Percentiles rank a stretch among this genome's conserved stretches.
Evolutionary conservation across 2,113 vertebrate genomes (phyloP).

Genomic region (Mormyrus lacerda): DNA sequence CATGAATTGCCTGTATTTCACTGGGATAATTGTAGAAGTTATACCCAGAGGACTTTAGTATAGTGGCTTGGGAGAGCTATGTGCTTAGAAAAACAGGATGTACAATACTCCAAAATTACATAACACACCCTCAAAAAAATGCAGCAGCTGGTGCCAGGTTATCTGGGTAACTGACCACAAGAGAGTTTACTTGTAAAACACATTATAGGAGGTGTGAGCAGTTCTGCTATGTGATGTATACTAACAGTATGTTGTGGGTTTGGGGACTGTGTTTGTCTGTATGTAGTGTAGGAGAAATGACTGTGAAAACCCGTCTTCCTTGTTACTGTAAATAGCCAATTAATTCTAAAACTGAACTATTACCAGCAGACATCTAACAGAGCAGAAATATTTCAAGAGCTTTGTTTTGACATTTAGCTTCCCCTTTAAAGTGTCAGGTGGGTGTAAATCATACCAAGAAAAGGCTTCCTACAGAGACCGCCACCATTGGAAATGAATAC

Average conservation of each 20-base stretch:
- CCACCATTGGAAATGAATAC: not conserved
- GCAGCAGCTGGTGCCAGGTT: not conserved
- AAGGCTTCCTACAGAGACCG: not conserved
- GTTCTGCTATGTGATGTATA: not conserved
- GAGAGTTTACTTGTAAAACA: not conserved
- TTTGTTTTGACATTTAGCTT: not conserved
- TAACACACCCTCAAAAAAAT: not conserved
- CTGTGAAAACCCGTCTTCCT: not conserved
- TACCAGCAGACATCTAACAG: not conserved
- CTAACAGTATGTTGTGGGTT: not conserved
- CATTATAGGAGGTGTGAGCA: not conserved
- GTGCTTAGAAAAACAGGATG: not conserved
- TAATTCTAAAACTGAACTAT: not conserved
- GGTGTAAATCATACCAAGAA: not conserved
- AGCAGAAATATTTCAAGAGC: not conserved
- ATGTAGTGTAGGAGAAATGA: not conserved
- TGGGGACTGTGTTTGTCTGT: not conserved
- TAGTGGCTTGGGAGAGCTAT: not conserved
- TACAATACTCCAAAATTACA: not conserved
- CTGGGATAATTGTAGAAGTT: not conserved
- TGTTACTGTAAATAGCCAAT: not conserved
- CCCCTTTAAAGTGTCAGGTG: not conserved
- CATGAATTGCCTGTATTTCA: not conserved
- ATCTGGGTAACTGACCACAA: not conserved
- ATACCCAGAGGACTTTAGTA: not conserved